phyloP scores from a whole-genome alignment of 2,113 vertebrate species.

The Aldabrachelys gigantea region DNA sequence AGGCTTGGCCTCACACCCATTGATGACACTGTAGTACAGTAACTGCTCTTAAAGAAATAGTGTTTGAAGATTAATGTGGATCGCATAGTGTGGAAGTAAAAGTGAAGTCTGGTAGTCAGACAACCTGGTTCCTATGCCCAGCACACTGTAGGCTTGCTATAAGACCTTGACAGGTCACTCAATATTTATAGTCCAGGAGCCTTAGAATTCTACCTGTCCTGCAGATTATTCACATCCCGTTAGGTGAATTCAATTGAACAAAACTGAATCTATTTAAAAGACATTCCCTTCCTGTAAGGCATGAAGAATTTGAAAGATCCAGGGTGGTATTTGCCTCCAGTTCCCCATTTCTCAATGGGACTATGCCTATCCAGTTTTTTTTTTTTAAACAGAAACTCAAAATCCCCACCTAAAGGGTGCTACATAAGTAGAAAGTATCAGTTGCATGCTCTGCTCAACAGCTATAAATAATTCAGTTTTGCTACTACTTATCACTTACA shows the following conservation, averaged over 20 bases:
- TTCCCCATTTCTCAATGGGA: neutral
- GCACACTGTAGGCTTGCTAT: neutral
- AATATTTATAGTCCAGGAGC: neutral
- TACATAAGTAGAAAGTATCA: neutral
- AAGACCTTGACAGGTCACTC: neutral
- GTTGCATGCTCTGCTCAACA: neutral
- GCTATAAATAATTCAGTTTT: neutral
- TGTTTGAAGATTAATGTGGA: neutral
- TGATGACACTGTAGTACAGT: constrained; percentile 6
- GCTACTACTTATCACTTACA: neutral
- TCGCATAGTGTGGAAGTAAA: neutral
- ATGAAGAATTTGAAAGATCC: neutral
- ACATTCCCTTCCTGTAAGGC: neutral
- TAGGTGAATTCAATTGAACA: neutral
- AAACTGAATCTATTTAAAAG: neutral
- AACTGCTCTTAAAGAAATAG: constrained; percentile 7
- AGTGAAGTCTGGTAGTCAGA: neutral
- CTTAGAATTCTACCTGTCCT: neutral
- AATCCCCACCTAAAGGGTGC: neutral
- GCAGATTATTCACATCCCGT: neutral
- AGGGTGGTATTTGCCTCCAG: neutral
- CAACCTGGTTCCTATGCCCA: neutral
- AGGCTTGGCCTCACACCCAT: constrained; percentile 38
- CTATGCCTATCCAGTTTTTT: neutral
- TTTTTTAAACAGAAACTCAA: neutral